Conservation (phyloP, 2,888 invertebrate genomes). For the Rhorus exstirpatorius region DNA sequence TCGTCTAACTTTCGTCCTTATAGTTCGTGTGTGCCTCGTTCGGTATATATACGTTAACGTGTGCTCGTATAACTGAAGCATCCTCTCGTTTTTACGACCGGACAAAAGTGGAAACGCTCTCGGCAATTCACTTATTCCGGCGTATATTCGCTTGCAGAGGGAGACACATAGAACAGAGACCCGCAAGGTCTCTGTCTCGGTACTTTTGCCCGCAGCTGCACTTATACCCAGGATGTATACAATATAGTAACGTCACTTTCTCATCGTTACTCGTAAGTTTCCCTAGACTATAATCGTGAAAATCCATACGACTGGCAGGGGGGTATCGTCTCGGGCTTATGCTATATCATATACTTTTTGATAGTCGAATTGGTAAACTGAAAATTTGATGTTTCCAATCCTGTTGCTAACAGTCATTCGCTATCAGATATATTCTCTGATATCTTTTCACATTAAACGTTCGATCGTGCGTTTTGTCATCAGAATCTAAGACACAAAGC, state of each 20-base stretch:
- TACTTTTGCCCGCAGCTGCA: constrained; percentile 50
- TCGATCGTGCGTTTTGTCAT: background rate
- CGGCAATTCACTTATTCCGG: constrained; percentile 62
- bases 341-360: background rate
- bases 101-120: constrained; percentile 59
- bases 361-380: background rate
- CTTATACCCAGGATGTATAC: constrained; percentile 24
- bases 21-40: constrained; percentile 4
- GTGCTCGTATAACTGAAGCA: constrained; percentile 60
- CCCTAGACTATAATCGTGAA: background rate
- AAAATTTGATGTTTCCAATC: background rate
- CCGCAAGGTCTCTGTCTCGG: background rate
- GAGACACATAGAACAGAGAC: constrained; percentile 14
- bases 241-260: background rate
- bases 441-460: background rate
- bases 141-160: constrained; percentile 52
- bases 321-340: background rate
- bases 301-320: background rate
- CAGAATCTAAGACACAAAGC: background rate
- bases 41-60: background rate
- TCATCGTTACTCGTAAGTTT: constrained; percentile 7
- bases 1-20: constrained; percentile 46
- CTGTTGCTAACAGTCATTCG: background rate
- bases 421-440: background rate
- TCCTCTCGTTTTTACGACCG: constrained; percentile 61